Base-by-base conservation (phyloP, 1,140 invertebrate species). In the Pristionchus pacificus region DNA sequence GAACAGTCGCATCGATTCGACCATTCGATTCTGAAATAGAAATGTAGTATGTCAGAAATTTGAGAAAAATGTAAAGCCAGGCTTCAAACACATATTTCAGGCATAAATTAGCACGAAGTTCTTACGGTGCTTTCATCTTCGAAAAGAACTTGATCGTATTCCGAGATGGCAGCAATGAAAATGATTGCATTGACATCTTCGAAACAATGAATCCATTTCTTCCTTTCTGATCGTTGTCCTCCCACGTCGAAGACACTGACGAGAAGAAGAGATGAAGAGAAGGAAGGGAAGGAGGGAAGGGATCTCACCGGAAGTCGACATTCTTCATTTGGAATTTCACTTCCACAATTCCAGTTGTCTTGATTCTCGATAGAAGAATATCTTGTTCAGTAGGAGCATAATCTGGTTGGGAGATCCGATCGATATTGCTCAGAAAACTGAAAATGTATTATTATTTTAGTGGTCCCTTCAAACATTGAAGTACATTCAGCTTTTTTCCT, bases 321-420 rank as follows among this genome's bases (percentile, higher is more conserved):
- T 79, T 77, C 63, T 83, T 83, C 82, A 83, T 83, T 58, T 83
- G 89, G 90, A 85, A 95, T 93, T 80, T 93, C 90, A 91, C 94
- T 87, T 96, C 93, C 85, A 95, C 93, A 85, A 97, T 97, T 33
- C 83, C 87, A 78, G 93, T 97, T 32, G 94, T 97, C 77, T 94
- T 93, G 79, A 95, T 93, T 89, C 94, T 89, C 84, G 93, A 93
- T 85, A 94, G 90, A 78, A 97, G 88, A 87, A 97, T 96, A 88
- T 97, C 94, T 88, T 97, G 94, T 88, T 95, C 91, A 80, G 92
- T 93, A 74, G 94, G 94, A 85, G 94, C 89, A 88, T 97, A 97
- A 88, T 93, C 90, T 82, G 89, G 88, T 82, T 89, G 89, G 83
- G 92, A 91, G 83, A 97, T 93, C 87, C 93, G 89, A 87, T 96